These are phyloP conservation scores for Saturnia pavonia DNA, from an alignment of 2,888 invertebrate genomes.

Conservation along the genomic window DNA sequence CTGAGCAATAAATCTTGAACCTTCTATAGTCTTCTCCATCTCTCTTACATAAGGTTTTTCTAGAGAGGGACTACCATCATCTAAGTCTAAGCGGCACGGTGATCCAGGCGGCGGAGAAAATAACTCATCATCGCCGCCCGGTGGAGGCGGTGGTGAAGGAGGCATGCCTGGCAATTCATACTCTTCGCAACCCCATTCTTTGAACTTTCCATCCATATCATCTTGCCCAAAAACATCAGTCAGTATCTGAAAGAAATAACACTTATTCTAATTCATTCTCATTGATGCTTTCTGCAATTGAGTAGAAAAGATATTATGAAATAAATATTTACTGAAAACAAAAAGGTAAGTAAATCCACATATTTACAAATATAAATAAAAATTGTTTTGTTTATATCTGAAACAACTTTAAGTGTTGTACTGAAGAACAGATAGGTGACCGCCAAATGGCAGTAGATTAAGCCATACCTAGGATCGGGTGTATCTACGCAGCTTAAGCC, in stretches of 20 bases:
- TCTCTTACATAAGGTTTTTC: constrained; percentile 91
- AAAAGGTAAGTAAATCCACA: background rate
- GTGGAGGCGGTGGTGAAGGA: constrained; percentile 87
- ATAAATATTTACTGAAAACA: too few relatives aligned
- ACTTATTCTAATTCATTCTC: background rate
- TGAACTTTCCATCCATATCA: constrained; percentile 75
- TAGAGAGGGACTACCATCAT: constrained; percentile 88
- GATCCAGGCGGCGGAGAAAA: constrained; percentile 89
- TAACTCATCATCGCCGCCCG: constrained; percentile 91
- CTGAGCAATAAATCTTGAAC: constrained; percentile 96
- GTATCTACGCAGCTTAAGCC: constrained; percentile 71
- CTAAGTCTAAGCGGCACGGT: constrained; percentile 82
- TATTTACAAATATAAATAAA: background rate
- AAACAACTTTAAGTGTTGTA: background rate
- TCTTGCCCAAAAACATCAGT: constrained; percentile 89
- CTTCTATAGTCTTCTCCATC: constrained; percentile 95
- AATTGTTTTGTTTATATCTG: background rate
- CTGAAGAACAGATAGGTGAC: constrained; percentile 14
- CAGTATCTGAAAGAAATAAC: constrained; percentile 81
- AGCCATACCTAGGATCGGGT: constrained; percentile 47
- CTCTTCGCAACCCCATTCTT: constrained; percentile 84
- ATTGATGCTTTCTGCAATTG: background rate
- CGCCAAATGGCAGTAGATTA: constrained; percentile 56
- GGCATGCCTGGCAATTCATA: constrained; percentile 88
- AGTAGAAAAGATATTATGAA: background rate